Conservation (phyloP, 2,113 vertebrate species). For the Phaethornis superciliosus region DNA sequence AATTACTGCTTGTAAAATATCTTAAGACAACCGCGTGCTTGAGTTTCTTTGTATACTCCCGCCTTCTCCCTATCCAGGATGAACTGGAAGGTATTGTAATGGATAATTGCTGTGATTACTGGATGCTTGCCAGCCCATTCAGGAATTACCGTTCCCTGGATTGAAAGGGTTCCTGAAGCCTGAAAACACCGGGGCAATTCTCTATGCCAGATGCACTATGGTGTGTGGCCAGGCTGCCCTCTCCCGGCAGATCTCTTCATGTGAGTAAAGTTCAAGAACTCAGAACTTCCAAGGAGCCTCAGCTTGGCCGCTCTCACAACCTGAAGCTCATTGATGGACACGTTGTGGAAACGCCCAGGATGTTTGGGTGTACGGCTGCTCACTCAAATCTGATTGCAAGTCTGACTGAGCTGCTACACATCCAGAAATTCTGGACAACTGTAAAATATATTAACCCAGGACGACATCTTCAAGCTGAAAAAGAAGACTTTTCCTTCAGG, state of each 20-base stretch:
- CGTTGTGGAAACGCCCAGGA: neutral
- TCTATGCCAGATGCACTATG: fast-evolving
- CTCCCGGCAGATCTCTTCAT: neutral
- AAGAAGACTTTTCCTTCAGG: neutral
- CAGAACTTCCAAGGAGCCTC: neutral
- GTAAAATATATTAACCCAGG: fast-evolving
- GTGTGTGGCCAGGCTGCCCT: neutral
- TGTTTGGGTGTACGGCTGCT: neutral
- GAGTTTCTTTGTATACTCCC: neutral
- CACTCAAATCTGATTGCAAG: neutral
- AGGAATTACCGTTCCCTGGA: neutral
- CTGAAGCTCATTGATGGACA: fast-evolving
- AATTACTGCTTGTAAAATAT: neutral
- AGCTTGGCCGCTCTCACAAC: neutral
- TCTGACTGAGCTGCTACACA: neutral
- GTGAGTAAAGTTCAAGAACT: neutral
- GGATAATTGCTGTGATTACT: neutral
- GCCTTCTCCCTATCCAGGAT: neutral
- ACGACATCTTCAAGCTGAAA: neutral
- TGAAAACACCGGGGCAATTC: fast-evolving
- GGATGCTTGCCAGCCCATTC: neutral
- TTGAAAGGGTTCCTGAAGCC: neutral
- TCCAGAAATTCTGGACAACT: neutral
- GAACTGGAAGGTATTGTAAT: neutral
- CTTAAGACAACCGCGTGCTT: neutral